Evolutionary conservation across 2,888 invertebrate species (phyloP).

Genomic region (Leptopilina drosophilae): DNA sequence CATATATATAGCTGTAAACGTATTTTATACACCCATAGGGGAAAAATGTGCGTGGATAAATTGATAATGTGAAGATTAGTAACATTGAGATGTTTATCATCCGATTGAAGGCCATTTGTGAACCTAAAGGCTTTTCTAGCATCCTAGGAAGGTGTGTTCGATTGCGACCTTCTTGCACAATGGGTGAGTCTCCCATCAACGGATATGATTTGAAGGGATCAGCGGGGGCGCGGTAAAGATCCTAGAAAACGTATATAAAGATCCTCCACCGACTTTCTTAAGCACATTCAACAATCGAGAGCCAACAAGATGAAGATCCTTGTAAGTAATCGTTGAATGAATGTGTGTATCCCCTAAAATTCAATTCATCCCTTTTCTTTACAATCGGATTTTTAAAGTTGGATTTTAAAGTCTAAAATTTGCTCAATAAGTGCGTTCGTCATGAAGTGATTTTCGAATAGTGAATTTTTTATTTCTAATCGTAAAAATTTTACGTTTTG

Average conservation of each 20-base stretch:
- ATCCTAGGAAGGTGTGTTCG: conserved; percentile 68
- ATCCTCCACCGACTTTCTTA: conserved; percentile 60
- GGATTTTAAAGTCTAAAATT: too few relatives aligned
- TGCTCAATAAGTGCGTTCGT: not conserved
- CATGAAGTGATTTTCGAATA: not conserved
- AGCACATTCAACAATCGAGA: conserved; percentile 72
- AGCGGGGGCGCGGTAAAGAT: conserved; percentile 73
- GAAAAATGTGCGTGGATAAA: too few relatives aligned
- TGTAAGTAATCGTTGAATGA: conserved; percentile 69
- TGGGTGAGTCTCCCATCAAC: conserved; percentile 70
- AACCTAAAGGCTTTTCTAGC: conserved; percentile 51
- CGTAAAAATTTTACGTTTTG: too few relatives aligned
- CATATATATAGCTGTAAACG: too few relatives aligned
- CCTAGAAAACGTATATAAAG: conserved; percentile 71
- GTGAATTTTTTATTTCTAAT: too few relatives aligned
- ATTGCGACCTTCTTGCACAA: conserved; percentile 75
- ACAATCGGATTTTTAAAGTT: not conserved
- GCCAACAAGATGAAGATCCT: conserved; percentile 73
- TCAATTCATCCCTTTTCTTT: not conserved
- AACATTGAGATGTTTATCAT: conserved; percentile 44
- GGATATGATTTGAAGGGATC: conserved; percentile 75
- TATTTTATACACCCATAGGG: too few relatives aligned
- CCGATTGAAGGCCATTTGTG: conserved; percentile 50
- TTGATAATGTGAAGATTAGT: not conserved
- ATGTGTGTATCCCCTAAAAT: conserved; percentile 49